Conservation (phyloP, 1,140 invertebrate species). For the Anastrepha ludens region DNA sequence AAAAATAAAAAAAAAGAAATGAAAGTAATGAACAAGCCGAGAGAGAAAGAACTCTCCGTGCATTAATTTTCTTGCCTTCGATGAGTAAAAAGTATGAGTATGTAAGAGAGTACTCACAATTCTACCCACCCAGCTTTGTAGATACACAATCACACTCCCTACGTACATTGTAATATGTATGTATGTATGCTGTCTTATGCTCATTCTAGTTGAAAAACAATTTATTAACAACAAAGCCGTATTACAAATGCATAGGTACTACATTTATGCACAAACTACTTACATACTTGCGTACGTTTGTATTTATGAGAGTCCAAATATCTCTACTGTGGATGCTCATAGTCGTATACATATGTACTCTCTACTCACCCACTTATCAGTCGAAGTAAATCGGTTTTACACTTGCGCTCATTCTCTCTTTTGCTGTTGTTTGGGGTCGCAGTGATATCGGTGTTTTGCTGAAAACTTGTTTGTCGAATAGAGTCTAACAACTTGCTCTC, state of each 20-base stretch:
- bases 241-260: neutral
- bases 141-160: neutral
- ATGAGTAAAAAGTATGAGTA: neutral
- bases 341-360: too few species aligned
- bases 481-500: neutral
- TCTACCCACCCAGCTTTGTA: constrained; percentile 13
- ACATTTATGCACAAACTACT: neutral
- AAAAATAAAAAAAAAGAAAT: neutral
- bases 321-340: neutral
- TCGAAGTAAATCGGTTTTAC: neutral
- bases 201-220: constrained; percentile 54
- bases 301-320: neutral
- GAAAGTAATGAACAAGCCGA: neutral
- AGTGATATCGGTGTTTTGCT: neutral
- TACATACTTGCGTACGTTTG: neutral
- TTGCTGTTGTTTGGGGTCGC: neutral
- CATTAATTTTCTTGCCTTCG: neutral
- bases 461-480: constrained; percentile 8
- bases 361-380: constrained; percentile 7
- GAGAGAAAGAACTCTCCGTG: neutral
- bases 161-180: neutral
- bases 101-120: neutral
- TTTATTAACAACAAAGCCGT: constrained; percentile 48
- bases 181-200: neutral
- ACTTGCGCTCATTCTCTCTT: neutral